Evolutionary conservation across 2,113 vertebrate species (phyloP), one percentile per base, ranked within the genome.

Genomic region (Xenopus borealis): DNA sequence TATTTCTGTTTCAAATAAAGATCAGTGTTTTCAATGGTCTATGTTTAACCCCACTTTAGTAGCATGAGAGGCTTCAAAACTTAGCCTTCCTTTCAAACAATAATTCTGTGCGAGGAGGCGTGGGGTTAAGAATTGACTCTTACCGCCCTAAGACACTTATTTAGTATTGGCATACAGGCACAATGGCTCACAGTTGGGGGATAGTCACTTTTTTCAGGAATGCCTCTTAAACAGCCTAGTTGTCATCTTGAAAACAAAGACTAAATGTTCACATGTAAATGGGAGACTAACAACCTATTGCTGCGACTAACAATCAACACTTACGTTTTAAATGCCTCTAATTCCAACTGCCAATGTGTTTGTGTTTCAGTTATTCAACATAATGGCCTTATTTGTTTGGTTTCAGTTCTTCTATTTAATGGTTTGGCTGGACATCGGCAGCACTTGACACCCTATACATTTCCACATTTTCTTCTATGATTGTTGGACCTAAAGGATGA

Each of bases 111-210:
- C 27, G 58, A 23, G 20, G 8, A 61, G 58, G 20, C 58, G 27
- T 27, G 58, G 58, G 19, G 58, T 61, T 61, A 61, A 16, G 58
- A 61, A 61, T 61, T 61, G 10, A 61, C 20, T 61, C 58, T 61
- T 61, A 61, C 58, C 58, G 27, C 58, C 18, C 58, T 12, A 61
- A 61, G 58, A 61, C 20, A 61, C 58, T 61, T 7, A 4, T 61
- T 61, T 61, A 61, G 58, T 61, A 61, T 23, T 61, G 58, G 19
- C 58, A 61, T 16, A 20, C 20, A 61, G 10, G 10, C 20, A 61
- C 19, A 61, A 61, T 5, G 19, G 58, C 14, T 20, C 58, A 61
- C 58, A 61, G 58, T 19, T 61, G 58, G 58, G 20, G 18, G 18
- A 23, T 61, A 61, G 27, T 20, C 19, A 27, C 58, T 61, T 23